Base-by-base conservation (phyloP, 2,888 invertebrate species). In the Oasisia sp. region DNA sequence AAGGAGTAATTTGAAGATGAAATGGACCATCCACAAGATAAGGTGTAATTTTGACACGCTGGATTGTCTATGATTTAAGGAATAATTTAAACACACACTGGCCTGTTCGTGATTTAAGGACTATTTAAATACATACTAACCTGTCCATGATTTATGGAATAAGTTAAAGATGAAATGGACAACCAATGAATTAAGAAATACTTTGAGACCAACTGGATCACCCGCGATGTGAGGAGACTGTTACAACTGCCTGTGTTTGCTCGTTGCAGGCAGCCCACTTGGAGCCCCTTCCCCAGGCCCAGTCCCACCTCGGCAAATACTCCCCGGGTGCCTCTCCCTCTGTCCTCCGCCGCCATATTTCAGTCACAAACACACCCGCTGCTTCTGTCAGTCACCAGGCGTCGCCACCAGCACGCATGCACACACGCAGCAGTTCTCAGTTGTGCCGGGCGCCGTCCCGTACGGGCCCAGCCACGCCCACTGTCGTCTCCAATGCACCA, bases 241-340 rank as follows among this genome's bases (percentile, higher is more conserved):
- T n/a, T 74, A 74, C 74, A n/a, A 74, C 74, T 74, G 19, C 7
- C 27, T 74, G 7, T n/a, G 27, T 74, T n/a, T 74, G 45, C 56
- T 91, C 91, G 32, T 44, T 44, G 90, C 91, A 91, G 91, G 56
- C 44, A 12, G 12, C 56, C 32, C 38, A 56, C 44, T 91, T 91
- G 45, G 91, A 91, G n/a, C 91, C 91, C 32, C 32, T 91, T 19
- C 91, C 91, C n/a, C 91, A 56, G n/a, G 91, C 91, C n/a, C 91
- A 91, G 45, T 91, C 91, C 32, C 91, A 91, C 50, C 45, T 91
- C 19, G 91, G 91, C 50, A 91, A 91, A 91, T 91, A 91, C 50
- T 91, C 91, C 32, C 91, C 91, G 5, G 91, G 44, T 56, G 91
- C 32, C 8, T 44, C 56, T 7, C 50, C 91, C 91, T 32, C 91